phyloP scores from a whole-genome alignment of 92 coral and sea anemone genomes.

The Porites rus region DNA sequence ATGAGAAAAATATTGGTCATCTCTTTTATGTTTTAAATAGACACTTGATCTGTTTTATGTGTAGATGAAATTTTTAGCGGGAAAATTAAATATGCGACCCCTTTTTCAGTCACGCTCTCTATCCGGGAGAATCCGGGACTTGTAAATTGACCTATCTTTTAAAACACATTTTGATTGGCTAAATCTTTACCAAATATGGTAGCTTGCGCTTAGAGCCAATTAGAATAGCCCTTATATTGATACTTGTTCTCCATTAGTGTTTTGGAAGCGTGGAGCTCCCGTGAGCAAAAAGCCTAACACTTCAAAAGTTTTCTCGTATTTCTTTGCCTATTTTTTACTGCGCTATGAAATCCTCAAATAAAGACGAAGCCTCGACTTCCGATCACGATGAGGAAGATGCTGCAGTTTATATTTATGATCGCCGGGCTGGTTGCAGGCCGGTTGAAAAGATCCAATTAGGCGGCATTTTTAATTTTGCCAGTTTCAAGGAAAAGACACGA shows the following conservation, averaged over 20 bases:
- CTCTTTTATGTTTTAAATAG: no score
- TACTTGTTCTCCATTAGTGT: not conserved
- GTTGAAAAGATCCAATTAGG: constrained; percentile 83
- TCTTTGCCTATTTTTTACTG: not conserved
- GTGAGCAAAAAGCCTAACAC: constrained; percentile 12
- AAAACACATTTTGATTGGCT: constrained; percentile 39
- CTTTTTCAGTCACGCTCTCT: constrained; percentile 5
- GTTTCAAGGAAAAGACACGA: constrained; percentile 86
- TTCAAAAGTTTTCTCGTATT: not conserved
- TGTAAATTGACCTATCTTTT: not conserved
- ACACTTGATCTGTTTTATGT: not conserved
- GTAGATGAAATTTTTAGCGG: constrained; percentile 1
- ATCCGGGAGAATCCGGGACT: constrained; percentile 43
- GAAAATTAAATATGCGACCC: not conserved
- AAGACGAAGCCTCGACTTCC: constrained; percentile 62
- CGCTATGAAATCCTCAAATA: constrained; percentile 68
- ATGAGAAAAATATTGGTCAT: not conserved
- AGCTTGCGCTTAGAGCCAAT: constrained; percentile 9
- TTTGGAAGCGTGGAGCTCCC: constrained; percentile 36
- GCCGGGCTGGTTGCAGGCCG: constrained; percentile 90
- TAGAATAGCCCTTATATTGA: constrained; percentile 33
- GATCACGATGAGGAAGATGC: constrained; percentile 85
- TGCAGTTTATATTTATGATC: constrained; percentile 86
- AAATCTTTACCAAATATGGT: constrained; percentile 17
- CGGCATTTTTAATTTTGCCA: constrained; percentile 85